Base-by-base conservation (phyloP, 2,113 vertebrate species). In the Neopipo cinnamomea region DNA sequence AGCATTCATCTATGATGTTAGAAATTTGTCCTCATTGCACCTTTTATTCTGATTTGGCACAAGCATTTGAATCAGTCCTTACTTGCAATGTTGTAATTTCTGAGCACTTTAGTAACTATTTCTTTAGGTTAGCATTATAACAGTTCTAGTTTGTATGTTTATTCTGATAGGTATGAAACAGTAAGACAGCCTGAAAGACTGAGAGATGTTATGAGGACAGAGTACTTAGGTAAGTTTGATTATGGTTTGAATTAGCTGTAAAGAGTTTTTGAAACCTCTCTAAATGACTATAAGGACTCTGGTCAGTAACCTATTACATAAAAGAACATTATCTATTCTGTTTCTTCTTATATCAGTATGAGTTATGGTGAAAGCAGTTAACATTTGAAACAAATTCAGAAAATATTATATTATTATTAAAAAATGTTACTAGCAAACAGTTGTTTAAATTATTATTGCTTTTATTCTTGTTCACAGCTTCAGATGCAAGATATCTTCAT, bases 21-120 rank as follows among this genome's bases (percentile, higher is more conserved):
- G 41, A 55, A 94, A 66, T 6, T 56, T 0, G 0, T 11, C 33
- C 15, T 50, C 25, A 21, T 35, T 75, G 11, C 13, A n/a, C 4
- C 4, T 75, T 79, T 79, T 66, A 35, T 76, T 89, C 56, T 62
- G 30, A 87, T 67, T 46, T 89, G 42, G 30, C 14, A 18, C 0
- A 33, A 2, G 17, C 18, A 42, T 61, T 65, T 77, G 22, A 88
- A 31, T 78, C 35, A 74, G 17, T 31, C 37, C 17, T 78, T 58
- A 70, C 19, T 19, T 35, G 59, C 28, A 77, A 55, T 5, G 24
- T 18, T 28, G 6, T 65, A 61, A 74, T 46, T 73, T 8, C 44
- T 28, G 35, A 77, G 41, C 4, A 52, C 5, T 61, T 88, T 12
- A 46, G 33, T 70, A 93, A 24, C 13, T 53, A 10, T 20, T 80